These are phyloP conservation scores for Ichneumoninae sp. DNA, from an alignment of 2,888 invertebrate genomes.

Conservation along the genomic window DNA sequence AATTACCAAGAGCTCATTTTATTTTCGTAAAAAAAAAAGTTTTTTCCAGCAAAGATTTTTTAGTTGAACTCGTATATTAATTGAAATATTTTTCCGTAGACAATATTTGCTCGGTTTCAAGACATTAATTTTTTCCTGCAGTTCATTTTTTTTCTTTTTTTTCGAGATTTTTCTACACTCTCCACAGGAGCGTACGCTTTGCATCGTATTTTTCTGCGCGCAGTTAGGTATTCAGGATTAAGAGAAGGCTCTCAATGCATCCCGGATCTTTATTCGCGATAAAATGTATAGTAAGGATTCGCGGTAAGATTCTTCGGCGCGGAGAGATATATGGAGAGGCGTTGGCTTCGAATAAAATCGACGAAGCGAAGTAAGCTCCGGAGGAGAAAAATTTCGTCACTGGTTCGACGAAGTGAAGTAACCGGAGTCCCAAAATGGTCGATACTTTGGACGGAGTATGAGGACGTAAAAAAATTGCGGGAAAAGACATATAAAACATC, in stretches of 20 bases:
- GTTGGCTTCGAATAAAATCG: conserved; percentile 19
- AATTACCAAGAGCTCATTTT: no score
- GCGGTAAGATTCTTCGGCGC: neutral
- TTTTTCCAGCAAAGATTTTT: no score
- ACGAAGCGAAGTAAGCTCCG: neutral
- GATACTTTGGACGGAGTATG: neutral
- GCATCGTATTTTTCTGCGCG: neutral
- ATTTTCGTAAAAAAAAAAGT: no score
- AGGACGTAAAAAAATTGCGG: neutral
- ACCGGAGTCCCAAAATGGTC: neutral
- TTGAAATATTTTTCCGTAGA: no score
- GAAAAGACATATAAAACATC: neutral
- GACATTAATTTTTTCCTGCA: no score
- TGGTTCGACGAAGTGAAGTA: neutral
- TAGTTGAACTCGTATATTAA: no score
- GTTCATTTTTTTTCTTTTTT: no score
- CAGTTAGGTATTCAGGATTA: neutral
- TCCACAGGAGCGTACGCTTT: no score
- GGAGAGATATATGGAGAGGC: neutral
- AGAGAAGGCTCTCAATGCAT: conserved; percentile 21
- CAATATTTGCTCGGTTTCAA: no score
- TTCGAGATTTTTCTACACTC: no score
- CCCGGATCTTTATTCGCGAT: conserved; percentile 33
- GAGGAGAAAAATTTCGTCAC: neutral
- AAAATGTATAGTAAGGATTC: conserved; percentile 42